Base-by-base conservation (phyloP, 2,888 invertebrate genomes). In the Nomada hirtipes region DNA sequence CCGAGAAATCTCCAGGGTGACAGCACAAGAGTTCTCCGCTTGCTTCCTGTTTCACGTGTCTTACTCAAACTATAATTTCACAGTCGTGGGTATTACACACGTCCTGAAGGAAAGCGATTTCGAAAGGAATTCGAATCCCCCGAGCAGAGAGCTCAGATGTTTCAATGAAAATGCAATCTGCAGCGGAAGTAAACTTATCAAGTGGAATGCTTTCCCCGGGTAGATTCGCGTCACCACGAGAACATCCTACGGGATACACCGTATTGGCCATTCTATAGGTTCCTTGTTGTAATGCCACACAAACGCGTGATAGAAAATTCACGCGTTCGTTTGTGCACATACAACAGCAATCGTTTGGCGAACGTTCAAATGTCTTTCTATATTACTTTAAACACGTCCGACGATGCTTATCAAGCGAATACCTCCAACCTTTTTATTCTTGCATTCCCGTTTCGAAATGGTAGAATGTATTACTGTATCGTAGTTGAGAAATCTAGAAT, bases 161-260 rank as follows among this genome's bases (percentile, higher is more conserved):
- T 76, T 63, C 67, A 76, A 67, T 76, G 76, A 61, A 70, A 76
- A 55, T 64, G 63, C 55, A 76, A 69, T 70, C 76, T 57, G 53
- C 26, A 20, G 63, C 47, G 55, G 63, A 50, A 70, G 42, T 68
- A 63, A 55, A 69, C 63, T 36, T 76, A 70, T 70, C 70, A 70
- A 65, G 23, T 47, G 72, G 26, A 52, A 71, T 10, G 52, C 20
- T 73, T 53, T 55, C 61, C 13, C 47, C 3, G 18, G 9, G 76
- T 42, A 44, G 47, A 52, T 29, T 29, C 50, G 57, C n/a, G 29
- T 61, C 57, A 55, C 23, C n/a, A 29, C n/a, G 23, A 9, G 20
- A 47, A 63, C 63, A 23, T 63, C 63, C 18, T 44, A 63, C 44
- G 11, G 7, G 63, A 26, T 64, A 44, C 15, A 23, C 10, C 15